Conservation (phyloP, 2,888 invertebrate species). For the Caradrina clavipalpis region DNA sequence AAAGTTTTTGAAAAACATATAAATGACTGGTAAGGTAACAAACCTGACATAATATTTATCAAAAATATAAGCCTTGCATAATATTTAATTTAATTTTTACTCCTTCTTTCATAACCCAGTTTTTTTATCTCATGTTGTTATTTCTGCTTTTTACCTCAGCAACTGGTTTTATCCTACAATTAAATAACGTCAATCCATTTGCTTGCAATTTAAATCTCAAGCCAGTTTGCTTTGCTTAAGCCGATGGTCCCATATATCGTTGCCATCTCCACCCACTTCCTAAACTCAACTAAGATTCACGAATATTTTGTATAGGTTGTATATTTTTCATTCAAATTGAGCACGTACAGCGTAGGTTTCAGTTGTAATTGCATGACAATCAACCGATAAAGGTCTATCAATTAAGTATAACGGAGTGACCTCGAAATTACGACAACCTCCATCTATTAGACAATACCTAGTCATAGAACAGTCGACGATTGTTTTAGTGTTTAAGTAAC, state of each 20-base stretch:
- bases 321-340: background rate
- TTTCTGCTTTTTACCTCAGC: background rate
- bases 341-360: conserved; percentile 47
- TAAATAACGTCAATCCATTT: background rate
- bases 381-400: conserved; percentile 68
- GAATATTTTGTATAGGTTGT: background rate
- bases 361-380: conserved; percentile 65
- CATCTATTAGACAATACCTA: conserved; percentile 60
- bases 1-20: too few species aligned
- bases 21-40: too few species aligned
- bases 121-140: background rate
- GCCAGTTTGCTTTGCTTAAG: too few species aligned
- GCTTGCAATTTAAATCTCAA: background rate
- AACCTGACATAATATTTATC: too few species aligned
- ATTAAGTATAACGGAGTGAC: conserved; percentile 68
- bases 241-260: background rate
- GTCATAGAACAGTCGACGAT: conserved; percentile 39
- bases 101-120: background rate
- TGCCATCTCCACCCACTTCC: background rate
- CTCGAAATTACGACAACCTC: conserved; percentile 70
- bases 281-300: background rate
- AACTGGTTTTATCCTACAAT: background rate
- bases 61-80: too few species aligned
- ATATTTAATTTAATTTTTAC: too few species aligned
- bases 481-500: conserved; percentile 29